Base-by-base conservation (phyloP, 2,888 invertebrate genomes). In the Alviniconcha strummeri region DNA sequence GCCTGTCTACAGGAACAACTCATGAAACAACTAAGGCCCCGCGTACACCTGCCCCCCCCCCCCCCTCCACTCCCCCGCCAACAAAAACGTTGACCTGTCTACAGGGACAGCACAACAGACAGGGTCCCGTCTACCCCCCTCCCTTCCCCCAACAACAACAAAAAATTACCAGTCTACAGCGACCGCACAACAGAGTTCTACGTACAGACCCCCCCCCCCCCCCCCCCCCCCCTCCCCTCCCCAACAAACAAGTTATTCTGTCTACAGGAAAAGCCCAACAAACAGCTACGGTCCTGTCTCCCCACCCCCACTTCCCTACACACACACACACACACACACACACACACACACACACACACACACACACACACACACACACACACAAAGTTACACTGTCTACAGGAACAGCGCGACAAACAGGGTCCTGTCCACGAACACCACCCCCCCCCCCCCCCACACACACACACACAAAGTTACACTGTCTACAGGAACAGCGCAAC, bases 251-350 rank as follows among this genome's bases (percentile, higher is more conserved):
- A 60, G 2, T 9, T 52, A 75, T 36, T 5, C 74, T 19, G 13
- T 5, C 17, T 54, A 13, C 74, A 74, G 6, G 9, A 9, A 9
- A 36, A 7, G 8, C n/a, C 11, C 72, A n/a, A 9, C 72, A 72
- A 8, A 36, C n/a, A 36, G 0, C 7, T 36, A 36, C 72, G 72
- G 17, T 9, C 19, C 78, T 11, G 54, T 57, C 78, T 17, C 3
- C 36, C 1, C 36, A 0, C 36, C 19, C 56, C 60, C 57, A 64
- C 78, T 13, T 60, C 56, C 78, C n/a, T 11, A 77, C 60, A 74
- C 74, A 74, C 55, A 74, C 74, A 74, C 74, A 74, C 55, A 19
- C 54, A 74, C 74, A 54, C 74, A 74, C 55, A 54, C 54, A 54
- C 55, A 54, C 13, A 54, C 52, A 74, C 54, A 2, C 52, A 6